phyloP scores from a whole-genome alignment of 2,797 vertebrate genomes.

The Danionella dracula region DNA sequence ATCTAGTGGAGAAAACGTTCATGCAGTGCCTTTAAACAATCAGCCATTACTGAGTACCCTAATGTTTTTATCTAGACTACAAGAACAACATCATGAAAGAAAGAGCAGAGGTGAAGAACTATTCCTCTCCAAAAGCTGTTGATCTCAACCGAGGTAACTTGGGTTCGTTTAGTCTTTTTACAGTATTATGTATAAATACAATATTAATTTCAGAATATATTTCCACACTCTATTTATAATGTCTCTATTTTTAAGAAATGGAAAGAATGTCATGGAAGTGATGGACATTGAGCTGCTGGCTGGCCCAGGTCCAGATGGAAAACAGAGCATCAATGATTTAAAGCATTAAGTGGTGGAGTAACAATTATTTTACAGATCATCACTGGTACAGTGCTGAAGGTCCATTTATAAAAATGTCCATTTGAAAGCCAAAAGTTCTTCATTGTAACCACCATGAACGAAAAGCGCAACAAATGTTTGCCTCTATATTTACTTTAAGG shows the following conservation, averaged over 20 bases:
- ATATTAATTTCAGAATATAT: too few relatives aligned
- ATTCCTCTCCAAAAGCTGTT: conserved; percentile 68
- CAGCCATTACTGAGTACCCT: not conserved
- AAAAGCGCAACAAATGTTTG: too few relatives aligned
- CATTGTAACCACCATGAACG: too few relatives aligned
- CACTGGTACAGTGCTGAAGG: too few relatives aligned
- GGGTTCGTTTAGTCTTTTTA: not conserved
- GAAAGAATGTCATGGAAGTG: conserved; percentile 67
- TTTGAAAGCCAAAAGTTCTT: too few relatives aligned
- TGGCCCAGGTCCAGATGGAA: conserved; percentile 75
- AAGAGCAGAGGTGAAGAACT: conserved; percentile 71
- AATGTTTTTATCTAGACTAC: conserved; percentile 72
- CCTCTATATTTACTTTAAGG: too few relatives aligned
- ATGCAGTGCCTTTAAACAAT: too few relatives aligned
- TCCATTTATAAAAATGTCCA: too few relatives aligned
- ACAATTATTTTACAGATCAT: too few relatives aligned
- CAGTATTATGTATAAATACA: not conserved
- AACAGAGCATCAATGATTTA: too few relatives aligned
- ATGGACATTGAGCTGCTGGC: conserved; percentile 76
- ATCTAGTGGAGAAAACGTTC: too few relatives aligned
- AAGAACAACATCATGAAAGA: conserved; percentile 98
- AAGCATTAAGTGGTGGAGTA: too few relatives aligned
- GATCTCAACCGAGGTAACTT: conserved; percentile 84
- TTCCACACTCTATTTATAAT: conserved; percentile 1
- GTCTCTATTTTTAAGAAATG: conserved; percentile 57